Evolutionary conservation across 2,113 vertebrate species (phyloP).

Genomic region (Porphyrio hochstetteri): DNA sequence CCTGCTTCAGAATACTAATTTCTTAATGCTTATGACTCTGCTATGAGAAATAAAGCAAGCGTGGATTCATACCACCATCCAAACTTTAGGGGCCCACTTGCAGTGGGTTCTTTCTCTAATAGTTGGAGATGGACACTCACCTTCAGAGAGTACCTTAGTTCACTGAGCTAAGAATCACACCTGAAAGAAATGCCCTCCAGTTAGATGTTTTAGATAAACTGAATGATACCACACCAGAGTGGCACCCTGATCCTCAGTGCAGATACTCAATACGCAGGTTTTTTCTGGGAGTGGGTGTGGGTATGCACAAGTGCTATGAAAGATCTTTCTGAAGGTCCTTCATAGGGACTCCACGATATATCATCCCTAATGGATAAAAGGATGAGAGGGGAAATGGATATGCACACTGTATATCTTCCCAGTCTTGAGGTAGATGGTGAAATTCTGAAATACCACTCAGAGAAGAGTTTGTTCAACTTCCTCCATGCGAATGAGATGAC

Average conservation of each 20-base stretch:
- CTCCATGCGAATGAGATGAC: fast-evolving
- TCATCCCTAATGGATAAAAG: background rate
- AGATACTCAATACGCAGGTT: fast-evolving
- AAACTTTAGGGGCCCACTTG: background rate
- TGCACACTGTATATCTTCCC: background rate
- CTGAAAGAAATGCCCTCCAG: background rate
- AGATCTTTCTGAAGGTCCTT: background rate
- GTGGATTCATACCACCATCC: background rate
- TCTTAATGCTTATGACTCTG: background rate
- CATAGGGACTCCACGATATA: background rate
- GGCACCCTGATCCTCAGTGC: background rate
- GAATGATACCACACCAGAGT: background rate
- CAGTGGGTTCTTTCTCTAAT: background rate
- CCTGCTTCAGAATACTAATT: background rate
- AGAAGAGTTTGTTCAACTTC: background rate
- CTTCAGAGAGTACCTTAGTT: background rate
- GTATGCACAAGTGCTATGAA: background rate
- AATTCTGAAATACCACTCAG: background rate
- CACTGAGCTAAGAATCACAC: background rate
- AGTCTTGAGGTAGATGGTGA: background rate
- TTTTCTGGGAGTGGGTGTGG: background rate
- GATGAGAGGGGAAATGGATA: background rate
- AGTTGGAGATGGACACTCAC: background rate
- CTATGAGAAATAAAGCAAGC: background rate
- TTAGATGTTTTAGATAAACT: background rate